A percentile compares a stretch with the other conserved stretches of the same genome.
phyloP scores from a whole-genome alignment of 2,888 invertebrate species.

The Phlogophora meticulosa region DNA sequence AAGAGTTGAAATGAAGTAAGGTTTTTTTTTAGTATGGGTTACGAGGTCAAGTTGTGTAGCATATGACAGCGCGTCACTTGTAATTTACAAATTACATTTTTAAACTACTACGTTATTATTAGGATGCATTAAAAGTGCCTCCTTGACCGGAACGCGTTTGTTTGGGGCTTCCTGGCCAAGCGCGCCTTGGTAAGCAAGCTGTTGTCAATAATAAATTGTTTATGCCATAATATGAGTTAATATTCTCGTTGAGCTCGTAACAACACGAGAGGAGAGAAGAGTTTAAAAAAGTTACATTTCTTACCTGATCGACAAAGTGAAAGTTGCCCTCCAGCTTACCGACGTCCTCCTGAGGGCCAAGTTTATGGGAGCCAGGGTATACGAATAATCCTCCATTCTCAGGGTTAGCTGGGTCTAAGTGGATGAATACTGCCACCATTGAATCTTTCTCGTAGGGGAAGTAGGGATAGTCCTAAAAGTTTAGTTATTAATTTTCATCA shows the following conservation, averaged over 20 bases:
- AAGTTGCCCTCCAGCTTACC: slow-evolving; percentile 83
- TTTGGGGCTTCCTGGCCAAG: no score
- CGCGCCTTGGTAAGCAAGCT: no score
- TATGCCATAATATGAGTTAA: no score
- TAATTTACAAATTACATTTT: no score
- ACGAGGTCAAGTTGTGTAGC: no score
- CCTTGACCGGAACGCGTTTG: no score
- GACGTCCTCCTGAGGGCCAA: slow-evolving; percentile 89
- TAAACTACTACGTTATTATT: no score
- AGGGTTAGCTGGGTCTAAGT: slow-evolving; percentile 89
- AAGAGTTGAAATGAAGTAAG: no score
- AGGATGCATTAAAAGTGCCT: no score
- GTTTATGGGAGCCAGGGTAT: slow-evolving; percentile 83
- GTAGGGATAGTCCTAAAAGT: slow-evolving; percentile 90
- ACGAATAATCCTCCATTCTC: slow-evolving; percentile 85
- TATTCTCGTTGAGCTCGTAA: neutral
- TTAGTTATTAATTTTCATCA: neutral
- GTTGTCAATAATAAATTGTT: no score
- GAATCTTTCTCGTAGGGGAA: slow-evolving; percentile 91
- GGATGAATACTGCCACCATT: slow-evolving; percentile 91
- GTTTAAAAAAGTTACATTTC: neutral
- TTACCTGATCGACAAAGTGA: slow-evolving; percentile 87
- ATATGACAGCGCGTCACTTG: no score
- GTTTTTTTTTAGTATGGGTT: no score
- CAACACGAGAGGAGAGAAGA: neutral